phyloP scores from a whole-genome alignment of 2,113 vertebrate genomes.

The Sisor rabdophorus region DNA sequence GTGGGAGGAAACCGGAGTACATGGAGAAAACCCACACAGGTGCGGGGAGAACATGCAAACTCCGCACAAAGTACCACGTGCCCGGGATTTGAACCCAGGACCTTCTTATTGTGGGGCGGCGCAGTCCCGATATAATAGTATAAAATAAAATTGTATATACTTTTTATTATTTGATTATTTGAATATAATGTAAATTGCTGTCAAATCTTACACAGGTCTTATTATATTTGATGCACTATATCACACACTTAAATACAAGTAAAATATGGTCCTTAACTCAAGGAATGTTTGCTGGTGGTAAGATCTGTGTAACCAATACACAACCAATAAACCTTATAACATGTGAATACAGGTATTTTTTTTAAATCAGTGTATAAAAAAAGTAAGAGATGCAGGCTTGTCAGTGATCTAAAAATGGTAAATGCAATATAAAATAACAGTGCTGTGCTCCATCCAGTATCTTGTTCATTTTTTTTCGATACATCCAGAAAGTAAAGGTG shows the following conservation, averaged over 20 bases:
- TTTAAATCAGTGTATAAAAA: too few species aligned
- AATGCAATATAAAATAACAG: neutral
- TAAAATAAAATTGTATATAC: neutral
- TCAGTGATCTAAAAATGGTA: neutral
- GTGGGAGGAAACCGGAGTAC: too few species aligned
- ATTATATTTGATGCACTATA: neutral
- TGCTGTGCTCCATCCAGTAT: constrained; percentile 6
- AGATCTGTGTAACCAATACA: neutral
- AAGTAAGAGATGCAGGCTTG: neutral
- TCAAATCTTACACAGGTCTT: neutral
- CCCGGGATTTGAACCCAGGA: too few species aligned
- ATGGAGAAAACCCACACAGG: too few species aligned
- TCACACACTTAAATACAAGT: neutral
- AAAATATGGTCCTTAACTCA: neutral
- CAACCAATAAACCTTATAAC: neutral
- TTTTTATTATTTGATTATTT: neutral
- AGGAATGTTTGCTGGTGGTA: neutral
- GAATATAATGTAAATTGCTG: neutral
- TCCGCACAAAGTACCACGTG: too few species aligned
- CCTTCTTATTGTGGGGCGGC: too few species aligned
- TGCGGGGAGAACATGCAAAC: too few species aligned
- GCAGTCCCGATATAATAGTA: neutral
- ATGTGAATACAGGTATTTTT: too few species aligned
- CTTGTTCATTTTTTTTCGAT: neutral
- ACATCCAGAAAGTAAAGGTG: constrained; percentile 8